Evolutionary conservation across 2,113 vertebrate genomes (phyloP), one percentile per base, ranked within the genome.

Genomic region (Phoenicopterus ruber): DNA sequence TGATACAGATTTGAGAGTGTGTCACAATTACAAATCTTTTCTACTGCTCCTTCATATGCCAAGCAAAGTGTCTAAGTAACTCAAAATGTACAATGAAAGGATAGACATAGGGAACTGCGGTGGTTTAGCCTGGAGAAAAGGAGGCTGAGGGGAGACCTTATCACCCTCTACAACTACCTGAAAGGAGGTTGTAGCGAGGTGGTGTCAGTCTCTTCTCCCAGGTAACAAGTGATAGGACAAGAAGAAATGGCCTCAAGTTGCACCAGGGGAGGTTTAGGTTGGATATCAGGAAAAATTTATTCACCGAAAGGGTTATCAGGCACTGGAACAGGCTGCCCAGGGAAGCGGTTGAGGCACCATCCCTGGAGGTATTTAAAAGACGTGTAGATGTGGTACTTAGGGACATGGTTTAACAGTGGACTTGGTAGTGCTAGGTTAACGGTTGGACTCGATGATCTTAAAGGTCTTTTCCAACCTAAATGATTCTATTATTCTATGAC

Each of bases 301-400:
- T 71, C 36, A 57, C 17, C 2, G 3, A 40, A 62, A 83, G 3
- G 2, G 15, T 20, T 32, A 11, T 40, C 18, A 61, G 46, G 5
- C 20, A 21, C 6, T 72, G 17, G 12, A 71, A 50, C 5, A 59
- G 21, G 16, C n/a, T 63, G 6, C 11, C 34, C 29, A 59, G 44
- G 13, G 17, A 36, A 40, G 46, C 17, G 46, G 17, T 46, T 16
- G 17, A 46, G 17, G 46, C 15, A 61, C 2, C 9, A 14, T 21
- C 7, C 17, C 46, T 46, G 6, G 14, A 0, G 46, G 19, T 34
- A 15, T 34, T 49, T 50, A 19, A 36, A 59, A 59, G 8, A 26
- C 0, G 0, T 32, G 9, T 57, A 38, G 12, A 17, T 3, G 2
- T 13, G 28, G 7, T 4, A 3, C 13, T 11, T 29, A 46, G 7